These are phyloP conservation scores for Meles meles DNA, from an alignment of 2,113 vertebrate genomes.

Conservation along the genomic window DNA sequence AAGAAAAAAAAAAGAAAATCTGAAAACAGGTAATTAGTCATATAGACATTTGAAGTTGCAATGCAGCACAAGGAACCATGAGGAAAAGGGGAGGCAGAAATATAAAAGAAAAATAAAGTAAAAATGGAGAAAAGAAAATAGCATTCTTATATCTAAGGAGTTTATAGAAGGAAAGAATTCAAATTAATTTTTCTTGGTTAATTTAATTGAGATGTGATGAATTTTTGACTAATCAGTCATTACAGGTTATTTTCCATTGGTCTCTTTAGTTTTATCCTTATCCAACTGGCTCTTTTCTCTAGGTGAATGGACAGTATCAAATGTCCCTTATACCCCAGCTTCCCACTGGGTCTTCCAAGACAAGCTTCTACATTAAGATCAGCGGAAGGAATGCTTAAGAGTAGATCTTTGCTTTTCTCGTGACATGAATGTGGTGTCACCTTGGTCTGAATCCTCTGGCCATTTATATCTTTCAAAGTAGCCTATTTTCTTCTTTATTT, in stretches of 20 bases:
- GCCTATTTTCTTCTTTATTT: background rate
- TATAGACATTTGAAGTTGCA: background rate
- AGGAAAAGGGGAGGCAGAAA: background rate
- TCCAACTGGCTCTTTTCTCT: background rate
- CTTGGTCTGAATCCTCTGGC: background rate
- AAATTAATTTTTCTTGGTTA: background rate
- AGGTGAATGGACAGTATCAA: too few species aligned
- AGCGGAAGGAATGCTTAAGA: background rate
- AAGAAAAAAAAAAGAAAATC: background rate
- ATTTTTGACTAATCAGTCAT: background rate
- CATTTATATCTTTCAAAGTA: background rate
- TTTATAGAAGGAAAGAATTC: background rate
- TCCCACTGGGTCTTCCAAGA: background rate
- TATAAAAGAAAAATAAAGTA: background rate
- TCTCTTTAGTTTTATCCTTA: background rate
- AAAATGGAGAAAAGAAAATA: background rate
- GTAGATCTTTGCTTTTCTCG: background rate
- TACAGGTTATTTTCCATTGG: background rate
- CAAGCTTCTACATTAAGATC: background rate
- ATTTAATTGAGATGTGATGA: background rate
- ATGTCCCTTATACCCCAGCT: fast-evolving
- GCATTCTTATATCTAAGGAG: fast-evolving
- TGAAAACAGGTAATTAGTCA: background rate
- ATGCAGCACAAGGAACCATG: background rate
- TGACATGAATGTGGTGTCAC: fast-evolving